Base-by-base conservation (phyloP, 2,888 invertebrate species). In the Deladenus siricidicola region DNA sequence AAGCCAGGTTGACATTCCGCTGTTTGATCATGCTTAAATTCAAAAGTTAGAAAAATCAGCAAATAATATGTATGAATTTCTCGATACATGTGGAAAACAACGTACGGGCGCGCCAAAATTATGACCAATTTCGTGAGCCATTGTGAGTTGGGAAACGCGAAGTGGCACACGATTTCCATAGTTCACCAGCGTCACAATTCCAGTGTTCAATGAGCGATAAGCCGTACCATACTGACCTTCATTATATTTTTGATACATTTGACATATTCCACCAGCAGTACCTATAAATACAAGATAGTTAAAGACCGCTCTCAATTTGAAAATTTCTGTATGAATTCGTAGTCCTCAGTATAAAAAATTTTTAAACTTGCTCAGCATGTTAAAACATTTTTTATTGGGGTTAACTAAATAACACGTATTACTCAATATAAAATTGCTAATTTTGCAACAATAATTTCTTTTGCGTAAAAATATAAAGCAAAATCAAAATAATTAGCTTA, bases 41-140 rank as follows among this genome's bases (percentile, higher is more conserved):
- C 23, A 8, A 21, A 24, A 45, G 43, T 19, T 14, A 42, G 42
- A 17, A 52, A 23, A 60, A 3, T 4, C 30, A 29, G 42, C 19
- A 49, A 3, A 14, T 34, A 4, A 53, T 1, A 3, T 34, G 19
- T 21, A 29, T 21, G 26, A 34, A 48, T 3, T n/a, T n/a, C n/a
- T n/a, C n/a, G n/a, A n/a, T n/a, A n/a, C n/a, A n/a, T n/a, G n/a
- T n/a, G n/a, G n/a, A 43, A 3, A 43, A 4, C 10, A 24, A 43
- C 58, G n/a, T 82, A 90, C 90, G 80, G 93, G 93, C 62, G 92
- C 92, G 61, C 98, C 96, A 81, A 98, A 98, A 82, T 98, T 98
- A 80, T 99, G 98, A 2, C 98, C 98, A 71, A 98, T 92, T 82
- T 99, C 98, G 80, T 98, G 98, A 0, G 98, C 98, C 69, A 99